These are phyloP conservation scores for Lerista edwardsae DNA, from an alignment of 2,797 vertebrate species.

Conservation along the genomic window DNA sequence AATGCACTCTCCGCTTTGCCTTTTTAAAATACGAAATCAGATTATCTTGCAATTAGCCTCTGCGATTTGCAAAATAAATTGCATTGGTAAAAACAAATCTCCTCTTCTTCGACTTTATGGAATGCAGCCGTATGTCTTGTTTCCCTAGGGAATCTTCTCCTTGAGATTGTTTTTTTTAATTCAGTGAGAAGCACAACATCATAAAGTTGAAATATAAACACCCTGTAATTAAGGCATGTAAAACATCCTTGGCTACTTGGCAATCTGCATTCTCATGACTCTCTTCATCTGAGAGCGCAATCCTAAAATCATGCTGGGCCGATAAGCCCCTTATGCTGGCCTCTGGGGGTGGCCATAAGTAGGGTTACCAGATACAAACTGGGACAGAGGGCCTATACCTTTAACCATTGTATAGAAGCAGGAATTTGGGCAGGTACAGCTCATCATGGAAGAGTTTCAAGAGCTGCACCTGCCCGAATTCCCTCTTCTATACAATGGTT, in stretches of 20 bases:
- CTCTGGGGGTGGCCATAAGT: too few species aligned
- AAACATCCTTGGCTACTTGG: not conserved
- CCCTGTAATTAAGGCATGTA: slow-evolving; percentile 7
- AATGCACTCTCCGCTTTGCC: not conserved
- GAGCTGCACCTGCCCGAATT: too few species aligned
- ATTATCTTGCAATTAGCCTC: slow-evolving; percentile 1
- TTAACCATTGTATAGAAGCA: too few species aligned
- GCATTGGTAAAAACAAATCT: not conserved
- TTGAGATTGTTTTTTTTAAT: not conserved
- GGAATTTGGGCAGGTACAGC: too few species aligned
- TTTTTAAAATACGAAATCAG: not conserved
- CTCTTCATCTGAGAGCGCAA: slow-evolving; percentile 4
- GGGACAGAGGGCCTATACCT: too few species aligned
- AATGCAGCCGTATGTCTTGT: slow-evolving; percentile 1
- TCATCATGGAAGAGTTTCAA: too few species aligned
- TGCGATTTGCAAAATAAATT: slow-evolving; percentile 8
- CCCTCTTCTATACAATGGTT: too few species aligned
- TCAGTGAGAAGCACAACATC: slow-evolving; percentile 10
- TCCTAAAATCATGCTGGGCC: too few species aligned
- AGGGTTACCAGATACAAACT: too few species aligned
- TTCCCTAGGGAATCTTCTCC: not conserved
- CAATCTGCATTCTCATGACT: slow-evolving; percentile 3
- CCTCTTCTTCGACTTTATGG: not conserved
- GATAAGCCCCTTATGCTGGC: too few species aligned
- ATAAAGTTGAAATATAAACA: slow-evolving; percentile 13